Percentiles rank a stretch among this genome's conserved stretches.
These are phyloP conservation scores for Peromyscus californicus DNA, from an alignment of 2,113 vertebrate species.

Conservation along the genomic window DNA sequence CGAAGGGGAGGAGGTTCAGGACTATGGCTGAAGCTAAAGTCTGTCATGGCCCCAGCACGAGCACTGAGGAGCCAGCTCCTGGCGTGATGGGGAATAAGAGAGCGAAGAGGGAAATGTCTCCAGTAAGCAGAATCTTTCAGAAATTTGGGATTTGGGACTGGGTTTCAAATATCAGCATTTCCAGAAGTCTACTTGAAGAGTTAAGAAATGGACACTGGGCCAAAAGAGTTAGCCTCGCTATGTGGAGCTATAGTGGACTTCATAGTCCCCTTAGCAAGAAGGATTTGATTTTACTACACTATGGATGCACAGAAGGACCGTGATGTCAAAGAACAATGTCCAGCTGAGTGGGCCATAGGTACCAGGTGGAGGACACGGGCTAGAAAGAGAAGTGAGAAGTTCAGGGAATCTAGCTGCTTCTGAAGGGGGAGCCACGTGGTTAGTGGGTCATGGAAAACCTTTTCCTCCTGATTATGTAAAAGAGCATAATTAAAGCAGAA, in stretches of 20 bases:
- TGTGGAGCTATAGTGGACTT: neutral
- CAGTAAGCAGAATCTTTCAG: neutral
- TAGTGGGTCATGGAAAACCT: neutral
- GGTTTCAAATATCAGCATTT: conserved; percentile 42
- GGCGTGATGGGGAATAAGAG: neutral
- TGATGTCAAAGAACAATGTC: neutral
- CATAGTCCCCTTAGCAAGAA: neutral
- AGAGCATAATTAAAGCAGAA: neutral
- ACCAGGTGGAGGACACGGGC: fast-evolving
- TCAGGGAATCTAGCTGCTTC: neutral
- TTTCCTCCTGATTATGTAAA: neutral
- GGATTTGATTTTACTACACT: neutral
- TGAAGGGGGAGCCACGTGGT: neutral
- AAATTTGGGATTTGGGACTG: neutral
- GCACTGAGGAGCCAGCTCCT: neutral
- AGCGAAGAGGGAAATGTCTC: neutral
- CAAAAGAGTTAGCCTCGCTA: conserved; percentile 5
- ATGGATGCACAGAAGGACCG: neutral
- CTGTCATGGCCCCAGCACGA: neutral
- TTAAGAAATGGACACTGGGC: neutral
- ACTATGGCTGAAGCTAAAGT: no score
- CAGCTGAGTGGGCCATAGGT: neutral
- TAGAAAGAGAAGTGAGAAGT: neutral
- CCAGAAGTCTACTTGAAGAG: neutral
- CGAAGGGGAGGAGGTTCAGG: no score